phyloP scores from a whole-genome alignment of 2,113 vertebrate genomes.

The Aldabrachelys gigantea region DNA sequence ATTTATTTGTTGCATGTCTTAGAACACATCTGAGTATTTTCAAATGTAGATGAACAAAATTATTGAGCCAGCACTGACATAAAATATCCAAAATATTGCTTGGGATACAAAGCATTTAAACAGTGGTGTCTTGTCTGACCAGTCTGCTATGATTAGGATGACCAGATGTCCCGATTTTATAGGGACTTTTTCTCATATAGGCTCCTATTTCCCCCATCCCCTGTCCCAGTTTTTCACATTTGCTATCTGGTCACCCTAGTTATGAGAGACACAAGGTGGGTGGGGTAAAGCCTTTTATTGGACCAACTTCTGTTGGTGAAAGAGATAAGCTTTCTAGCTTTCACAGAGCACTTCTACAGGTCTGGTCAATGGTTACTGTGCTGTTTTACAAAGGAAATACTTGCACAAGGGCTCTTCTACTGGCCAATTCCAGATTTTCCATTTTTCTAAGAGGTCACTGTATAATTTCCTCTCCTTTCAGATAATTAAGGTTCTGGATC shows the following conservation, averaged over 20 bases:
- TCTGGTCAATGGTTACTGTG: not conserved
- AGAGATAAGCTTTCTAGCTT: not conserved
- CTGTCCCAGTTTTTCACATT: too few relatives aligned
- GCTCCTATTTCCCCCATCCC: too few relatives aligned
- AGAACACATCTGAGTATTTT: slow-evolving; percentile 45
- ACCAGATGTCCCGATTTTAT: too few relatives aligned
- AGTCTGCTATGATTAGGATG: not conserved
- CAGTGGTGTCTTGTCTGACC: slow-evolving; percentile 12
- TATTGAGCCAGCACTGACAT: slow-evolving; percentile 3
- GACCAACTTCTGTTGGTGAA: not conserved
- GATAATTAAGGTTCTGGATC: not conserved
- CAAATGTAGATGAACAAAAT: slow-evolving; percentile 29
- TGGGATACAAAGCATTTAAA: slow-evolving; percentile 33
- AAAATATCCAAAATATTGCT: slow-evolving; percentile 34
- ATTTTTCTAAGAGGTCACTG: not conserved
- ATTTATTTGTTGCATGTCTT: slow-evolving; percentile 43
- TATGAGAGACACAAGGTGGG: not conserved
- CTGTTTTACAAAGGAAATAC: not conserved
- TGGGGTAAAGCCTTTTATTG: not conserved
- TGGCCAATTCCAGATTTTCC: not conserved
- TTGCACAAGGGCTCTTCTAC: not conserved
- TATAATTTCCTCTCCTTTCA: not conserved
- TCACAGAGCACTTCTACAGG: not conserved
- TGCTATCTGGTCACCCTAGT: not conserved
- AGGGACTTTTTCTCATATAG: too few relatives aligned